A percentile compares a stretch with the other conserved stretches of the same genome.
These are phyloP conservation scores for Atherix ibis DNA, from an alignment of 2,888 invertebrate genomes.

Conservation along the genomic window DNA sequence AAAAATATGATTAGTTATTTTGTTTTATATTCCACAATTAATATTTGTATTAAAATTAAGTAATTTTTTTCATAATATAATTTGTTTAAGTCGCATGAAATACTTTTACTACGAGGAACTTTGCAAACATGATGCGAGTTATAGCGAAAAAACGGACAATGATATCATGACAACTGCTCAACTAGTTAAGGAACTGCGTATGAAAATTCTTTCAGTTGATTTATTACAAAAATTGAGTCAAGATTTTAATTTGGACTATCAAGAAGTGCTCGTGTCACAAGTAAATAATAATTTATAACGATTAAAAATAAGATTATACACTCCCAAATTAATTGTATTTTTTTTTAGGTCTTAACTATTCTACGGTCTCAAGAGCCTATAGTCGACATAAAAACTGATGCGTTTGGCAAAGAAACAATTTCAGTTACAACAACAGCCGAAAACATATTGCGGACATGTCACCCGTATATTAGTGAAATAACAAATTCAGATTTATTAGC, in stretches of 20 bases:
- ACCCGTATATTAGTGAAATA: constrained; percentile 29
- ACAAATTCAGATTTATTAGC: constrained; percentile 24
- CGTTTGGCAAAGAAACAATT: constrained; percentile 28
- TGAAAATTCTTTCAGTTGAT: constrained; percentile 24
- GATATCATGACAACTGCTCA: constrained; percentile 26
- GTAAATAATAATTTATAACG: constrained; percentile 13
- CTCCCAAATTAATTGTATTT: not conserved
- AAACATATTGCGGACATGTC: constrained; percentile 22
- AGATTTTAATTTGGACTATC: constrained; percentile 30
- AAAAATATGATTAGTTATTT: no score
- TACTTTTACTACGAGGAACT: constrained; percentile 30
- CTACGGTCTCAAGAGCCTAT: constrained; percentile 24
- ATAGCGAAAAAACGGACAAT: constrained; percentile 24
- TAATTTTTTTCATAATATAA: constrained; percentile 4
- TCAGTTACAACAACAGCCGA: constrained; percentile 21
- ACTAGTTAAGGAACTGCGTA: constrained; percentile 25
- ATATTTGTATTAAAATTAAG: not conserved
- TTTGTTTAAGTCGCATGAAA: constrained; percentile 23
- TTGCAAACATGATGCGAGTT: constrained; percentile 25
- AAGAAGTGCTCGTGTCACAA: constrained; percentile 27
- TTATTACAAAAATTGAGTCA: constrained; percentile 25
- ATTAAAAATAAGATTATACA: no score
- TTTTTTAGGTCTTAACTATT: constrained; percentile 21
- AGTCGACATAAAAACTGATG: constrained; percentile 25
- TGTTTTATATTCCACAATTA: no score